Evolutionary conservation across 1,140 invertebrate species (phyloP), one percentile per base, ranked within the genome.

Genomic region (Plectrocnemia conspersa): DNA sequence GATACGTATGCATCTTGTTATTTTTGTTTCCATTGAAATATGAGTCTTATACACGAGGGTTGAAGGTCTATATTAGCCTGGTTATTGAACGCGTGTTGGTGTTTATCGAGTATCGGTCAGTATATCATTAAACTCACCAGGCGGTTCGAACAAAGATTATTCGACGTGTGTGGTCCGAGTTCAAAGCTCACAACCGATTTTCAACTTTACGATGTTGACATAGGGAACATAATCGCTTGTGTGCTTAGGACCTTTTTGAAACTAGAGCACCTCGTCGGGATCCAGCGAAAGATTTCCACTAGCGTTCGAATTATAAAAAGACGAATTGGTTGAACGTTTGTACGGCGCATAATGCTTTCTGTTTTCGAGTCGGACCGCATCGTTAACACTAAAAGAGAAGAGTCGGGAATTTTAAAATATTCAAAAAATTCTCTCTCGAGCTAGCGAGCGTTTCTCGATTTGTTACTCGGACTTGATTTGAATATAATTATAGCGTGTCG

Each of bases 81-180:
- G n/a, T n/a, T n/a, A n/a, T n/a, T n/a, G n/a, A n/a, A n/a, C n/a
- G n/a, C n/a, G 22, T 11, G 42, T 45, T 22, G 22, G 2, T 41
- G 16, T 10, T 15, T 6, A 24, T 24, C 22, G 42, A 48, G 21
- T 38, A 50, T 50, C 42, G 45, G 35, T 50, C 33, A 49, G 47
- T 50, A 44, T 56, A 56, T 56, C 49, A 47, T 57, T 57, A 57
- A 57, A 46, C 48, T 49, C 47, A 56, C 54, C 48, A 32, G 42
- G 54, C 54, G 54, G 54, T 46, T 42, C 27, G 54, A 49, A 50
- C 54, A 56, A 56, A 56, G 54, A 56, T 52, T 35, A 52, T 44
- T 52, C 55, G 41, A 52, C 55, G 55, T 57, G 55, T 57, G 55
- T 57, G 55, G 55, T 57, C 55, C 48, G 21, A 3, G 18, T 35